Base-by-base conservation (phyloP, 1,140 invertebrate species). In the Adelges cooleyi region DNA sequence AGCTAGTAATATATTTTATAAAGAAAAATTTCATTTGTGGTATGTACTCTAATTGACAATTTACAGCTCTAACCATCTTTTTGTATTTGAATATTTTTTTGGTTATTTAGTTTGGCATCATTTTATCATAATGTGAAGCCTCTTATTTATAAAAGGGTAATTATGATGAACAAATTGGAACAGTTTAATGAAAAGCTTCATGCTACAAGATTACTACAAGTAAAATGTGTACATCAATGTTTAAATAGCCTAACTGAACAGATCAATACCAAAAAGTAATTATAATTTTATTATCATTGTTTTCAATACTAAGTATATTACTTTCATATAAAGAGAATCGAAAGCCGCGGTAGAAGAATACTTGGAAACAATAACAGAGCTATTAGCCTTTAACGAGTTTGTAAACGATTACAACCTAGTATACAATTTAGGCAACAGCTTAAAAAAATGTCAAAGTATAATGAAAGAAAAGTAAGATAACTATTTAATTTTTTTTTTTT, bases 361-460 rank as follows among this genome's bases (percentile, higher is more conserved):
- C 38, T 48, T 62, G 8, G 56, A 48, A 48, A 25, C 20, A 15
- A 33, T 62, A n/a, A 44, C 3, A 29, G 56, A 62, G 4, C 13
- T 62, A 33, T 62, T 62, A 48, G 1, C 1, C 29, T 62, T 46
- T 1, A 62, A 48, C 33, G 56, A 62, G 46, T 62, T 62, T 62
- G 11, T 62, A 0, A 62, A 18, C 46, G 56, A 62, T 6, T 62
- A 62, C 44, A 62, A 33, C 46, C 2, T 15, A 46, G 38, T 48
- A 0, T 62, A 62, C 22, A 33, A 48, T 15, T 62, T 62, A 22
- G 20, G 10, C 29, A 29, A 33, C 18, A 42, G 46, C n/a, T 46
- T 62, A 62, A 44, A 62, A 1, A 62, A 62, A 48, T 48, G 4
- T 48, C 22, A 46, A 48, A 48, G 46, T 15, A 13, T 11, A 15